Evolutionary conservation across 2,888 invertebrate genomes (phyloP).

Genomic region (Schizotus pectinicornis): DNA sequence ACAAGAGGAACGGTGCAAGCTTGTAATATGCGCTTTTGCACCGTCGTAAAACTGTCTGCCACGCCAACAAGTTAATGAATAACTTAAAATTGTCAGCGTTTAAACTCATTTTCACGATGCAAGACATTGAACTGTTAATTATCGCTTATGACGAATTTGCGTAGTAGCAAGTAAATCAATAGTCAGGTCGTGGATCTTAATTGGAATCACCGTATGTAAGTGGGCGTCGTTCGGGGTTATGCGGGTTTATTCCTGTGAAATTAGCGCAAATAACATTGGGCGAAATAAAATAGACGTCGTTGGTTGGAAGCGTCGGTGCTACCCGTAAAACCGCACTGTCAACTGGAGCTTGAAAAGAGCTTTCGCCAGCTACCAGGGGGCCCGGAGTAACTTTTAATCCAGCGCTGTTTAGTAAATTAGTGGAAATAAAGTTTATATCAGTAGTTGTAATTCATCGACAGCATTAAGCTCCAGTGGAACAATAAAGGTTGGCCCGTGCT

Average conservation of each 20-base stretch:
- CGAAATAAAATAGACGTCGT: not conserved
- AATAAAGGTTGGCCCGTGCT: slow-evolving; percentile 45
- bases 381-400: slow-evolving; percentile 23
- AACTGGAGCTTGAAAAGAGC: slow-evolving; percentile 15
- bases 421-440: slow-evolving; percentile 42
- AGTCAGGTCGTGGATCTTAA: not conserved
- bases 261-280: not conserved
- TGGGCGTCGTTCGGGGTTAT: not conserved
- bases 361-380: not conserved
- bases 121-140: not conserved
- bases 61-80: no score
- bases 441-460: slow-evolving; percentile 45
- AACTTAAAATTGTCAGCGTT: not conserved
- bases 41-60: no score
- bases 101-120: not conserved
- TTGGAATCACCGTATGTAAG: not conserved
- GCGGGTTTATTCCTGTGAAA: slow-evolving; percentile 8
- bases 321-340: slow-evolving; percentile 12
- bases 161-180: not conserved
- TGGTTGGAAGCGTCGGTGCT: not conserved
- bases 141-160: not conserved
- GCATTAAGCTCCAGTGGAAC: slow-evolving; percentile 45
- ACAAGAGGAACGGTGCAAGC: no score
- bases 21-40: no score
- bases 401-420: slow-evolving; percentile 31